Evolutionary conservation across 1,140 invertebrate genomes (phyloP), one percentile per base, ranked within the genome.

Genomic region (Pseudomyrmex gracilis): DNA sequence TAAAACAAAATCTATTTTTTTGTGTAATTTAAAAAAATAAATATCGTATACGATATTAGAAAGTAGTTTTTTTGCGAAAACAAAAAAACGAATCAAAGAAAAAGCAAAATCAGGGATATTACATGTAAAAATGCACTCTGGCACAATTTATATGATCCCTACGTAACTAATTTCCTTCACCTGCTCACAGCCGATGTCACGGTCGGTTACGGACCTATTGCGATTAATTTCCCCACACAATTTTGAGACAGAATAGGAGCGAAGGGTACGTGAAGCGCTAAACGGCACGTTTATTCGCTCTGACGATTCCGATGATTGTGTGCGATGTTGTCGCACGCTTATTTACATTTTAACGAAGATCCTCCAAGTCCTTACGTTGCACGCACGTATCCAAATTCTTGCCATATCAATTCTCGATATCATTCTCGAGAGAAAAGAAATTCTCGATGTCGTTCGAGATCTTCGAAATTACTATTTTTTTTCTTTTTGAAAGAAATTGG

Each of bases 101-200:
- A 58, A 78, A 13, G 3, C 9, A n/a, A n/a, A 13, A 78, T 70
- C 58, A 78, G 22, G 45, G 12, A 45, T 15, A 43, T 61, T 73
- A 22, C 70, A 53, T 24, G 13, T 58, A 49, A 70, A 70, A 80
- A 60, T 12, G 20, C 34, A 20, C 15, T 53, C 12, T 13, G 43
- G 66, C 20, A 80, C 20, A 80, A 80, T 80, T 49, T 73, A 9
- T 73, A 9, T 51, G 55, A 0, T 57, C 55, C 51, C 61, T 10
- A 58, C 15, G 73, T 58, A 73, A 78, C 74, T 85, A 90, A 90
- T 90, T 91, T 90, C 78, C 87, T 88, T 92, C 91, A 93, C 91
- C 92, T 93, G 91, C 83, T 73, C 89, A 83, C 17, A 85, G 82
- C 34, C 90, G 88, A 91, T 85, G 89, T 91, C 90, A 93, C 91